phyloP scores from a whole-genome alignment of 2,113 vertebrate species.

The Poeciliopsis retropinna region DNA sequence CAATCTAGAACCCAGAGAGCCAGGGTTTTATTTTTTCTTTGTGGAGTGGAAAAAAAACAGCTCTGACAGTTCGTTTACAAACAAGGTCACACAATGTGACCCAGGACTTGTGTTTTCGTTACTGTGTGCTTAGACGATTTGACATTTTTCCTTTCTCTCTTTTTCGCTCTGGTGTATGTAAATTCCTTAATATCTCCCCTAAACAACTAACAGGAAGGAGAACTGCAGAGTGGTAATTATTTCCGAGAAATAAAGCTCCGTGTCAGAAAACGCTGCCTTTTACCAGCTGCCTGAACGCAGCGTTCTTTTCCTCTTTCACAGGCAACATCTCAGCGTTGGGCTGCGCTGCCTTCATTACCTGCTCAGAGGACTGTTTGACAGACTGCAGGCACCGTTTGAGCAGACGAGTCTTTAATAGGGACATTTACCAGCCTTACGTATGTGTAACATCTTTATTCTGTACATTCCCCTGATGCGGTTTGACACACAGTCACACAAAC shows the following conservation, averaged over 20 bases:
- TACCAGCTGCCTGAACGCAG: not conserved
- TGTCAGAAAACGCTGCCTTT: not conserved
- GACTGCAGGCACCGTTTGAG: slow-evolving; percentile 25
- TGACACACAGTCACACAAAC: slow-evolving; percentile 27
- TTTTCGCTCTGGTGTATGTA: not conserved
- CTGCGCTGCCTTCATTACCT: slow-evolving; percentile 23
- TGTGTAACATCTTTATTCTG: slow-evolving; percentile 16
- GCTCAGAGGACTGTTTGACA: slow-evolving; percentile 15
- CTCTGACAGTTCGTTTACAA: slow-evolving; percentile 72
- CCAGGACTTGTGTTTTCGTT: slow-evolving; percentile 46
- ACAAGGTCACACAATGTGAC: slow-evolving; percentile 61
- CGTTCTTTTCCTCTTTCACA: not conserved
- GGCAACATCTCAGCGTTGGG: not conserved
- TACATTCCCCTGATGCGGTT: slow-evolving; percentile 9
- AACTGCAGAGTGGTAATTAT: slow-evolving; percentile 15
- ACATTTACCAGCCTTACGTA: slow-evolving; percentile 2
- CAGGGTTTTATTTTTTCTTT: slow-evolving; percentile 22
- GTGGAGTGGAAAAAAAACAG: slow-evolving; percentile 69
- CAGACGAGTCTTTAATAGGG: slow-evolving; percentile 10
- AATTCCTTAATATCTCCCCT: slow-evolving; percentile 2
- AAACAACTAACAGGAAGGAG: not conserved
- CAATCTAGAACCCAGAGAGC: slow-evolving; percentile 27
- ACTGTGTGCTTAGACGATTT: slow-evolving; percentile 25
- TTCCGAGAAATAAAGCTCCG: slow-evolving; percentile 7
- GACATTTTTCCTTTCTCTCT: slow-evolving; percentile 10